phyloP scores from a whole-genome alignment of 53 echinoderm and acorn worm species.

The Crossaster papposus region DNA sequence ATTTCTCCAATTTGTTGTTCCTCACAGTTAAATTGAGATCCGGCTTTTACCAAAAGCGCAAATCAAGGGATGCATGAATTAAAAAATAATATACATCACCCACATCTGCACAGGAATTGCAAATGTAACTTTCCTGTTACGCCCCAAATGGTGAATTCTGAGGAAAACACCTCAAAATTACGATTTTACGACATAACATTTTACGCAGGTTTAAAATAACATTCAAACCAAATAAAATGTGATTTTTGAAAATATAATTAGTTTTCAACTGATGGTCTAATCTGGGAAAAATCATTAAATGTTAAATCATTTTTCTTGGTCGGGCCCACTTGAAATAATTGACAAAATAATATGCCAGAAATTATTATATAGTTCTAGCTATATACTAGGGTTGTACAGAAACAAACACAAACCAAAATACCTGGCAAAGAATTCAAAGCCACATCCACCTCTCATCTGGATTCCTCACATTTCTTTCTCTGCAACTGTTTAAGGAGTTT shows the following conservation, averaged over 20 bases:
- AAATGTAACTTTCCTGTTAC: too few species aligned
- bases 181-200: too few species aligned
- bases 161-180: too few species aligned
- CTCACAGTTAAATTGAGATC: too few species aligned
- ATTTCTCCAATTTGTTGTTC: too few species aligned
- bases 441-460: background rate
- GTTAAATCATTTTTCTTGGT: background rate
- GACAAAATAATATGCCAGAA: slow-evolving; percentile 47
- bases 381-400: slow-evolving; percentile 54
- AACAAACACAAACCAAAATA: slow-evolving; percentile 22
- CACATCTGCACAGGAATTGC: too few species aligned
- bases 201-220: background rate
- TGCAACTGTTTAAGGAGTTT: background rate
- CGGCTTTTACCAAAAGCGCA: too few species aligned
- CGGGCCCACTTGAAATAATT: background rate
- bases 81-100: too few species aligned
- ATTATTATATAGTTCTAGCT: slow-evolving; percentile 61
- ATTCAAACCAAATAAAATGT: background rate
- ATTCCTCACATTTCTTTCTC: background rate
- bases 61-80: too few species aligned
- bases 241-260: background rate
- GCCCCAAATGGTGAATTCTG: too few species aligned
- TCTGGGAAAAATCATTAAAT: background rate
- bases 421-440: background rate
- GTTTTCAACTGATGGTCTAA: too few species aligned